Evolutionary conservation across 2,888 invertebrate genomes (phyloP), one percentile per base, ranked within the genome.

Genomic region (Hyles lineata): DNA sequence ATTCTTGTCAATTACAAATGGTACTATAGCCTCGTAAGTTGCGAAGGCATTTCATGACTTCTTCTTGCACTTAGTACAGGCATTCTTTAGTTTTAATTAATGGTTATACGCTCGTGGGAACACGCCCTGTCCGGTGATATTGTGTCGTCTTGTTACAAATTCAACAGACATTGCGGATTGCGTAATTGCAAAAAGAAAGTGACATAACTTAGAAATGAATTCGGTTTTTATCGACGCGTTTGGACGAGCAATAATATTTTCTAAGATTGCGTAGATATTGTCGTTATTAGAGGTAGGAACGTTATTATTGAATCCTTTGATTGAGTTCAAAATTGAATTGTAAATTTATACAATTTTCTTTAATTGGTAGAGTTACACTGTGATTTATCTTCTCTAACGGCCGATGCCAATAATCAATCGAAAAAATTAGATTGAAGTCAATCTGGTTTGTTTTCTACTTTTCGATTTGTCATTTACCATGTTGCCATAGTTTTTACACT

Each of bases 81-180:
- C 67, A 23, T 50, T 50, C 67, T 67, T 67, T 35, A 21, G 43
- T 67, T 50, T 67, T 50, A 43, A 67, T 67, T 43, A 67, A 67
- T 67, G 67, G n/a, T 67, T 67, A 67, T 67, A 43, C 11, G 67
- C 50, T 23, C 67, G 67, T 67, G 67, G 67, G 67, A 67, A 67
- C 55, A 55, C 43, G 50, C 67, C 50, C 67, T 50, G 62, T 19
- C n/a, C 62, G 19, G 17, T 0, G 55, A 55, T 55, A 50, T 50
- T 50, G 63, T 43, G 23, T 50, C 67, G 50, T 23, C 23, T 23
- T 43, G 19, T 23, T 67, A 67, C 43, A 67, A 50, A 67, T 67
- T 67, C 67, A 67, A 35, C 62, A 25, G 29, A 15, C 19, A 21
- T 5, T 23, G 43, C 55, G 55, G 55, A 55, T 67, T 23, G 43